Evolutionary conservation across 2,113 vertebrate species (phyloP).

Genomic region (Myotis yumanensis): DNA sequence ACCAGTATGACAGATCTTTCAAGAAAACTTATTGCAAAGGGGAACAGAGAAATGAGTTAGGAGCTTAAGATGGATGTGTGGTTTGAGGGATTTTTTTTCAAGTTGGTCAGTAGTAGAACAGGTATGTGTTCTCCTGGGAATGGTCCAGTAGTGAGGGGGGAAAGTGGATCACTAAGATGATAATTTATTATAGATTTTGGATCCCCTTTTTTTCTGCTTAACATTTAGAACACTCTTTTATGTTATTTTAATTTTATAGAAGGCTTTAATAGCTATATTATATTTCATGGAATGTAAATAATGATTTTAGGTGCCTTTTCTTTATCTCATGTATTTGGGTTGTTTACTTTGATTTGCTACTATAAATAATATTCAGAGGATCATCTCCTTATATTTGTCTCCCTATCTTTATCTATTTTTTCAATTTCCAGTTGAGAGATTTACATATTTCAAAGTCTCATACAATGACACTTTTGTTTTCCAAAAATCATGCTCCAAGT

Average conservation of each 20-base stretch:
- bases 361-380: neutral
- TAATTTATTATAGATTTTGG: neutral
- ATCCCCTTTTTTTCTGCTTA: neutral
- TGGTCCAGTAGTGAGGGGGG: neutral
- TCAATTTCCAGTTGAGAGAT: neutral
- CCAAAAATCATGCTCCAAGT: neutral
- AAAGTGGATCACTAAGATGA: neutral
- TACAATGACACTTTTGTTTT: neutral
- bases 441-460: constrained; percentile 15
- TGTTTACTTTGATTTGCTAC: neutral
- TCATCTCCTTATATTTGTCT: neutral
- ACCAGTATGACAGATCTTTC: neutral
- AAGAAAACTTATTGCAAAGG: neutral
- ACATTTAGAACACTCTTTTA: neutral
- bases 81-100: neutral
- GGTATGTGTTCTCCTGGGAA: neutral
- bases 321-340: neutral
- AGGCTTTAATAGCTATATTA: neutral
- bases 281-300: neutral
- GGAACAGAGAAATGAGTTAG: neutral
- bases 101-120: neutral
- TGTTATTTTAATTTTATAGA: neutral
- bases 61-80: neutral
- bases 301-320: neutral
- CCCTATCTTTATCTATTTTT: neutral